phyloP scores from a whole-genome alignment of 2,888 invertebrate species.

The Tachystola acroxantha region DNA sequence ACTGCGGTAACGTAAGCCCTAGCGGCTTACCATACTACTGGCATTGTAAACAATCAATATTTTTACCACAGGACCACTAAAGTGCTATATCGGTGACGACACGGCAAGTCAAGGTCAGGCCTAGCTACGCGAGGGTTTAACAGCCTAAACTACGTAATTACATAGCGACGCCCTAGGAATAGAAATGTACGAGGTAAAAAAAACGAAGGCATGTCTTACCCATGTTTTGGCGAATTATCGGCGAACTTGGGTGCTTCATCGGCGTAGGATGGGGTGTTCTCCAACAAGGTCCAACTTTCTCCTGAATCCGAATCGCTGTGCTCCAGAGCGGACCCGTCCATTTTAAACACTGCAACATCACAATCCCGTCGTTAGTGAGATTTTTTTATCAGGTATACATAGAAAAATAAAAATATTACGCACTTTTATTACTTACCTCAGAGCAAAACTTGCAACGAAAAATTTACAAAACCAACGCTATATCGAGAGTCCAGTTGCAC shows the following conservation, averaged over 20 bases:
- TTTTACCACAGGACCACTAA: neutral
- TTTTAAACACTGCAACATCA: slow-evolving; percentile 27
- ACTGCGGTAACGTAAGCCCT: too few relatives aligned
- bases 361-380: too few relatives aligned
- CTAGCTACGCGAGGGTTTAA: too few relatives aligned
- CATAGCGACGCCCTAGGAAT: neutral
- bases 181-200: neutral
- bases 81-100: neutral
- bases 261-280: slow-evolving; percentile 37
- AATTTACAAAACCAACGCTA: slow-evolving; percentile 25
- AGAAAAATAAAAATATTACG: slow-evolving; percentile 14
- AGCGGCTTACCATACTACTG: too few relatives aligned
- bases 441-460: slow-evolving; percentile 26
- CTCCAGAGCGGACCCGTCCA: slow-evolving; percentile 56
- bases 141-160: neutral
- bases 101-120: neutral
- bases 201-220: slow-evolving; percentile 22
- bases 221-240: slow-evolving; percentile 27
- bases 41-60: neutral
- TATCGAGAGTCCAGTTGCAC: slow-evolving; percentile 34
- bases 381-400: slow-evolving; percentile 1
- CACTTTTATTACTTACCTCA: slow-evolving; percentile 26
- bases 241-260: slow-evolving; percentile 41
- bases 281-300: slow-evolving; percentile 71
- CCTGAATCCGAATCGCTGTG: slow-evolving; percentile 75